A percentile compares a stretch with the other conserved stretches of the same genome.
Evolutionary conservation across 2,113 vertebrate genomes (phyloP).

Genomic region (Trinectes maculatus): DNA sequence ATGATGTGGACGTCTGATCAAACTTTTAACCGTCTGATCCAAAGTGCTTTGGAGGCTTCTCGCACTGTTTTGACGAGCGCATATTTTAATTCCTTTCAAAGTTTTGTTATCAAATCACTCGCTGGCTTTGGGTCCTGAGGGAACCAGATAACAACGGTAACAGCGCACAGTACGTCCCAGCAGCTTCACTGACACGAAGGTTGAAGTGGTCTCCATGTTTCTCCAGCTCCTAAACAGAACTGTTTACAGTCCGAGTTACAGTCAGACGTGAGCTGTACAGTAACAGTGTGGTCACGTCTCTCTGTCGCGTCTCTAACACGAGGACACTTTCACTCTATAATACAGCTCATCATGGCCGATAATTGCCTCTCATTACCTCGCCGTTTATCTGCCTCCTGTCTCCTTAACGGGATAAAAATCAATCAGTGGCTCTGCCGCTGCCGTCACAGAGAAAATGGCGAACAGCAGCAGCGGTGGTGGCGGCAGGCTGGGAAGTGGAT

Average conservation of each 20-base stretch:
- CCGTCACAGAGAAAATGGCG: slow-evolving; percentile 30
- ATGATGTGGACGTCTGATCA: slow-evolving; percentile 36
- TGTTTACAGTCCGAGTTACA: background rate
- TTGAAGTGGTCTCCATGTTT: slow-evolving; percentile 1
- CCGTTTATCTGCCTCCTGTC: slow-evolving; percentile 72
- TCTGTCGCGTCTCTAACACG: background rate
- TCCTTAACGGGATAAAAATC: slow-evolving; percentile 73
- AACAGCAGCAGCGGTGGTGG: background rate
- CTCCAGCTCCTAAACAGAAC: too few species aligned
- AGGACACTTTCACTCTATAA: slow-evolving; percentile 57
- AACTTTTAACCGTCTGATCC: slow-evolving; percentile 59
- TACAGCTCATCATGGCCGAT: slow-evolving; percentile 67
- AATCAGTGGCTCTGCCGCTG: slow-evolving; percentile 58
- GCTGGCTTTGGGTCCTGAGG: slow-evolving; percentile 18
- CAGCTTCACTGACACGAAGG: background rate
- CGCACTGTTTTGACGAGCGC: slow-evolving; percentile 28
- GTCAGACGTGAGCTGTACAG: slow-evolving; percentile 1
- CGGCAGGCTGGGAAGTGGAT: slow-evolving; percentile 61
- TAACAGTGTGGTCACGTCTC: background rate
- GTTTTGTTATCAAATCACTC: slow-evolving; percentile 8
- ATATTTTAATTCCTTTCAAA: slow-evolving; percentile 42
- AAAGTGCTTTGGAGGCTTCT: slow-evolving; percentile 35
- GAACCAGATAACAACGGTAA: slow-evolving; percentile 28
- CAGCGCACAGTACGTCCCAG: background rate
- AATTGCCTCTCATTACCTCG: slow-evolving; percentile 74